A percentile compares a stretch with the other conserved stretches of the same genome.
Evolutionary conservation across 2,888 invertebrate species (phyloP).

Genomic region (Cepaea hortensis): DNA sequence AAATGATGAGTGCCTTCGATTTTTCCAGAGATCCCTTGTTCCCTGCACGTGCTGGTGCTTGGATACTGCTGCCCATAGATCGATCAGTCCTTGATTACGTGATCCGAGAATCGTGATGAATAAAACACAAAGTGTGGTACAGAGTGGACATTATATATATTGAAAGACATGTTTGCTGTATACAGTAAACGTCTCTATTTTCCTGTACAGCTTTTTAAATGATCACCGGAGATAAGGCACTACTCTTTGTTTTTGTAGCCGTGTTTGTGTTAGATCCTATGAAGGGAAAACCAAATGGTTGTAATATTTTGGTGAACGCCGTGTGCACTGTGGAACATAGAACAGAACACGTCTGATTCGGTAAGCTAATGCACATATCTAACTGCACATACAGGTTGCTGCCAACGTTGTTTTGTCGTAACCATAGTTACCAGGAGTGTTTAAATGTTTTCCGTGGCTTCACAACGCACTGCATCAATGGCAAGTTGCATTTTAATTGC

Average conservation of each 20-base stretch:
- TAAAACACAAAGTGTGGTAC: slow-evolving; percentile 6
- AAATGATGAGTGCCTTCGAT: slow-evolving; percentile 18
- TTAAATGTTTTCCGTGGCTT: too few species aligned
- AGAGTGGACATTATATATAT: background rate
- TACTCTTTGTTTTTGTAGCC: background rate
- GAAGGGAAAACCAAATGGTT: too few species aligned
- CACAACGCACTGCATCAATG: too few species aligned
- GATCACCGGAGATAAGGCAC: background rate
- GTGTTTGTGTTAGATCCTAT: background rate
- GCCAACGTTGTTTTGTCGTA: too few species aligned
- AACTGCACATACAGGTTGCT: too few species aligned
- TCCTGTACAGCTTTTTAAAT: background rate
- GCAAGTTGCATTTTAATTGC: too few species aligned
- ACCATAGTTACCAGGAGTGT: too few species aligned
- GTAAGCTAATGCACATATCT: too few species aligned
- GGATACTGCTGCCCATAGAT: slow-evolving; percentile 20
- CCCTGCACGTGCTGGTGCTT: slow-evolving; percentile 28
- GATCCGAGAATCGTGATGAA: slow-evolving; percentile 25
- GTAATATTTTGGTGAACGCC: too few species aligned
- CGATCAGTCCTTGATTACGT: slow-evolving; percentile 20
- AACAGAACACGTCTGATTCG: too few species aligned
- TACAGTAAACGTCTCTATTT: slow-evolving; percentile 8
- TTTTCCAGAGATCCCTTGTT: slow-evolving; percentile 3
- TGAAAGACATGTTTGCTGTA: background rate
- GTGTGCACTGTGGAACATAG: too few species aligned